These are phyloP conservation scores for Eufriesea mexicana DNA, from an alignment of 1,140 invertebrate species.

Conservation along the genomic window DNA sequence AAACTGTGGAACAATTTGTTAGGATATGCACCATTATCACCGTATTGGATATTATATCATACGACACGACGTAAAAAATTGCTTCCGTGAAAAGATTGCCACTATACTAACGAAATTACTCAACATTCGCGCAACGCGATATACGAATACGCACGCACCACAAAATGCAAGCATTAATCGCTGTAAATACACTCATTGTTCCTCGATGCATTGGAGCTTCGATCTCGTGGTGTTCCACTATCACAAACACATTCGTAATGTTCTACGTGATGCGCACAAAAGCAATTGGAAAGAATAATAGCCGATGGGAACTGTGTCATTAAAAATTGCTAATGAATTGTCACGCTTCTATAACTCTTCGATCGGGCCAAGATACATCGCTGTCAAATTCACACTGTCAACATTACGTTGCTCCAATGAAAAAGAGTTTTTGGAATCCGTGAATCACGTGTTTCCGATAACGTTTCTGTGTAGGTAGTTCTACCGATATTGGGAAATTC, in stretches of 20 bases:
- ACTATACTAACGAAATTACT: background rate
- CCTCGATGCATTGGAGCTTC: background rate
- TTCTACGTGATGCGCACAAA: background rate
- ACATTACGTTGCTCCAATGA: background rate
- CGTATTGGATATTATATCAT: background rate
- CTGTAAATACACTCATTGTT: conserved; percentile 17
- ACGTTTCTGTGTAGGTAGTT: background rate
- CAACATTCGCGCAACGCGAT: background rate
- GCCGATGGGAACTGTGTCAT: background rate
- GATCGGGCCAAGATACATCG: conserved; percentile 5
- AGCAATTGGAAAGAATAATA: conserved; percentile 19
- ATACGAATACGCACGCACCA: background rate
- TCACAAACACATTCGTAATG: background rate
- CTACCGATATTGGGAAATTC: background rate
- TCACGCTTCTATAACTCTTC: conserved; percentile 4
- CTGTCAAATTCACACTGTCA: conserved; percentile 6
- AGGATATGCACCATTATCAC: background rate
- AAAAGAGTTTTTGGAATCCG: conserved; percentile 9
- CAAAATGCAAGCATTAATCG: background rate
- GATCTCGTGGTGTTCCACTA: background rate
- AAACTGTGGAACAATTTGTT: background rate
- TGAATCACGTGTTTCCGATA: conserved; percentile 15
- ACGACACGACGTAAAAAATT: background rate
- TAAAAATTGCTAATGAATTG: conserved; percentile 20
- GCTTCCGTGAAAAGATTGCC: background rate